These are phyloP conservation scores for Crotalus tigris DNA, from an alignment of 2,113 vertebrate genomes.

Conservation along the genomic window DNA sequence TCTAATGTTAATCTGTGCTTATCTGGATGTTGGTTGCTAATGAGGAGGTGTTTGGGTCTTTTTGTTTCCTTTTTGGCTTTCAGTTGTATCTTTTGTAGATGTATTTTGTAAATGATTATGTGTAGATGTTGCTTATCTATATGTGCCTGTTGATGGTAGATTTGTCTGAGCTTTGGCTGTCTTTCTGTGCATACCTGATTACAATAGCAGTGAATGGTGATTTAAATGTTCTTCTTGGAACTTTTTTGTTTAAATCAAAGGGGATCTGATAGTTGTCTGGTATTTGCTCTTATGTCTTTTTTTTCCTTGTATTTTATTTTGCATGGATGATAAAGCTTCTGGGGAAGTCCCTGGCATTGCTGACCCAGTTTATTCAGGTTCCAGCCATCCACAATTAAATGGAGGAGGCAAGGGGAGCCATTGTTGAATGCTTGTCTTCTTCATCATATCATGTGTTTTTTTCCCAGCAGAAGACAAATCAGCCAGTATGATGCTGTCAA, in stretches of 20 bases:
- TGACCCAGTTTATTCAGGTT: not conserved
- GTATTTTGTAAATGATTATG: not conserved
- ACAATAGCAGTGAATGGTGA: not conserved
- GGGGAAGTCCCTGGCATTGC: not conserved
- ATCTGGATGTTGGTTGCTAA: not conserved
- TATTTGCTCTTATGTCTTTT: not conserved
- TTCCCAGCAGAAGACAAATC: conserved; percentile 35
- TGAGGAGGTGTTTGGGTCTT: not conserved
- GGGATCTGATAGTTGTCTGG: not conserved
- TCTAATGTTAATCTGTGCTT: not conserved
- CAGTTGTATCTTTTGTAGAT: not conserved
- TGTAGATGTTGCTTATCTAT: not conserved
- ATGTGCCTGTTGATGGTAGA: not conserved
- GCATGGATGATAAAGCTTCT: not conserved
- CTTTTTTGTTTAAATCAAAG: not conserved
- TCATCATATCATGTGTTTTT: not conserved
- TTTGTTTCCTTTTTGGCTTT: not conserved
- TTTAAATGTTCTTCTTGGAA: not conserved
- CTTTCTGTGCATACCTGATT: not conserved
- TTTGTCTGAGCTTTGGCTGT: not conserved
- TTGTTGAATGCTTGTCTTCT: not conserved
- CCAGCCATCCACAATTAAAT: not conserved
- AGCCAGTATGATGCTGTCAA: not conserved
- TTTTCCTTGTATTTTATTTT: not conserved
- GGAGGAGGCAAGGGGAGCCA: not conserved